These are phyloP conservation scores for Zalophus californianus DNA, from an alignment of 2,797 vertebrate species.

Conservation along the genomic window DNA sequence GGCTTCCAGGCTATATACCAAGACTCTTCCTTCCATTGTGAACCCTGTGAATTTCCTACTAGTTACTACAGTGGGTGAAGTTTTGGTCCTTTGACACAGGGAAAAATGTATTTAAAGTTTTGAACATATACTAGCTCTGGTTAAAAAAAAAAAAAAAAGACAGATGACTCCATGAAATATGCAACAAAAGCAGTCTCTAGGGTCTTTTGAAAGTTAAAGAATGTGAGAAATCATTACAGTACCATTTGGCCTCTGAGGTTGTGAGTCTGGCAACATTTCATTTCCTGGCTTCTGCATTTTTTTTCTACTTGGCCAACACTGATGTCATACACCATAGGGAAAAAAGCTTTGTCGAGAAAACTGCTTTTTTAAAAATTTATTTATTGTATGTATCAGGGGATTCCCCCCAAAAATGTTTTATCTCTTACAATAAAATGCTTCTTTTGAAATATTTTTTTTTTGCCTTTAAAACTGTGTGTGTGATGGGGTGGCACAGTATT, in stretches of 20 bases:
- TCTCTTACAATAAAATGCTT: constrained; percentile 26
- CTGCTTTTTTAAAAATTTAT: background rate
- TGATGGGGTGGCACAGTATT: background rate
- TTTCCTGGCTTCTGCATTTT: background rate
- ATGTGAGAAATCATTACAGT: constrained; percentile 4
- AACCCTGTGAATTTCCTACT: constrained; percentile 16
- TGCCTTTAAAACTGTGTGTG: background rate
- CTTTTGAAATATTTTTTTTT: background rate
- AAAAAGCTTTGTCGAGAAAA: constrained; percentile 35
- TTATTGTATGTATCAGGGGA: background rate
- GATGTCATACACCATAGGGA: background rate
- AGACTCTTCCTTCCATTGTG: background rate
- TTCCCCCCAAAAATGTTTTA: constrained; percentile 16
- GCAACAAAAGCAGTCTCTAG: constrained; percentile 60
- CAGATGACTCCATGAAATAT: constrained; percentile 68
- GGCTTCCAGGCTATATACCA: background rate
- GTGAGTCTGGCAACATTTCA: constrained; percentile 55
- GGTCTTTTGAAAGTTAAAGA: constrained; percentile 69
- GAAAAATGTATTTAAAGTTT: constrained; percentile 51
- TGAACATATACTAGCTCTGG: constrained; percentile 46
- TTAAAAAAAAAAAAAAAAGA: background rate
- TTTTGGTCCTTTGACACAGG: constrained; percentile 12
- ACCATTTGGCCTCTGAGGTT: constrained; percentile 29
- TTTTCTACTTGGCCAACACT: background rate
- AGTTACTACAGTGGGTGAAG: background rate